A percentile compares a stretch with the other conserved stretches of the same genome.
Evolutionary conservation across 2,888 invertebrate genomes (phyloP).

Genomic region (Eulithis prunata): DNA sequence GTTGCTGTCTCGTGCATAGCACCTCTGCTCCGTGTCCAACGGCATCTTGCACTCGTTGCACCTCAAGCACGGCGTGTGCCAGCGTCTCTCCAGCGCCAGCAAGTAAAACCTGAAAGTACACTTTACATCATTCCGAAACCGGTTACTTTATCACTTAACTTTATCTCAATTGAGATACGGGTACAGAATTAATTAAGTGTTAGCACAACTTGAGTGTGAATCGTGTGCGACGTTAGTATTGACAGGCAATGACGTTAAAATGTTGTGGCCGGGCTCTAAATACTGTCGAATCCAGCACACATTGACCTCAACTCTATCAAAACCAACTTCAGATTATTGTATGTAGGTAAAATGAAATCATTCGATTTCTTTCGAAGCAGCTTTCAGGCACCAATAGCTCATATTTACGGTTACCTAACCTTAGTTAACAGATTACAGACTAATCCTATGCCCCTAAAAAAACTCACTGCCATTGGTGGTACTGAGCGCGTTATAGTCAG

Average conservation of each 20-base stretch:
- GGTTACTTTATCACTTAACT: constrained; percentile 8
- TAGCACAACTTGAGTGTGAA: constrained; percentile 4
- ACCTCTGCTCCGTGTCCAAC: constrained; percentile 95
- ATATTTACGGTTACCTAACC: too few species aligned
- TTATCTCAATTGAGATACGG: constrained; percentile 8
- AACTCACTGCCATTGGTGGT: too few species aligned
- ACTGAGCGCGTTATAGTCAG: too few species aligned
- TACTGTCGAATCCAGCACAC: too few species aligned
- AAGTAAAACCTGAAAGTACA: constrained; percentile 87
- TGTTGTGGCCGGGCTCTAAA: not conserved
- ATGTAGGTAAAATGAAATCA: too few species aligned
- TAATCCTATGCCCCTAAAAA: too few species aligned
- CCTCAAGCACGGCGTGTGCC: constrained; percentile 96
- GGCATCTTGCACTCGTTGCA: constrained; percentile 96
- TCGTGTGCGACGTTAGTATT: not conserved
- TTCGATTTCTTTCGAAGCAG: too few species aligned
- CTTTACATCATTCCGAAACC: constrained; percentile 5
- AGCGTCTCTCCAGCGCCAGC: constrained; percentile 95
- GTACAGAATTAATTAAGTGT: constrained; percentile 10
- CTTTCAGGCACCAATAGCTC: too few species aligned
- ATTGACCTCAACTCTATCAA: too few species aligned
- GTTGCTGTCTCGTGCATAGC: constrained; percentile 96
- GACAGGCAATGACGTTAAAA: not conserved
- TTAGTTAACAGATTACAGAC: too few species aligned
- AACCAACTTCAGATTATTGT: too few species aligned